Evolutionary conservation across 1,140 invertebrate genomes (phyloP).

Genomic region (Scaptomyza hsui): DNA sequence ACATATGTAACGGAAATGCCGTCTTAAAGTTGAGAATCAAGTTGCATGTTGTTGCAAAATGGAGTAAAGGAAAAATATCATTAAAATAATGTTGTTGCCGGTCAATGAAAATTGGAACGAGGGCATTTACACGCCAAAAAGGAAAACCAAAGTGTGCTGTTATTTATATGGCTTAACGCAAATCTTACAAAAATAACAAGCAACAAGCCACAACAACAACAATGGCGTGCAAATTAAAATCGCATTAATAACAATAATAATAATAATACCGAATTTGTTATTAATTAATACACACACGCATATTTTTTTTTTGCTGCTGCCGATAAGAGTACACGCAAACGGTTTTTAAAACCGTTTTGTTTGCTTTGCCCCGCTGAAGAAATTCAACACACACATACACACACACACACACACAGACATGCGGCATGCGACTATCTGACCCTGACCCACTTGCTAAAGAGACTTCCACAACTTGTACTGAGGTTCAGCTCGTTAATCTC

Average conservation of each 20-base stretch:
- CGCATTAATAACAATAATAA: conserved; percentile 58
- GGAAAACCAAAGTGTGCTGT: background rate
- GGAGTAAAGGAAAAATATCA: conserved; percentile 11
- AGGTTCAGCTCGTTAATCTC: conserved; percentile 73
- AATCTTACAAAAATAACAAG: conserved; percentile 11
- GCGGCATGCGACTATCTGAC: conserved; percentile 64
- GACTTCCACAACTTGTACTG: conserved; percentile 40
- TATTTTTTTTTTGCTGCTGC: conserved; percentile 1
- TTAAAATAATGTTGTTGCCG: background rate
- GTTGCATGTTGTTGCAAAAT: background rate
- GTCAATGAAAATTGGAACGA: background rate
- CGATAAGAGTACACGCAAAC: conserved; percentile 52
- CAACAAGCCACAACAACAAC: conserved; percentile 26
- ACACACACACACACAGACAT: background rate
- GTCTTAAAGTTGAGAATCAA: conserved; percentile 1
- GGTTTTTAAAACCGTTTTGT: conserved; percentile 22
- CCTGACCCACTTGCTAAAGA: conserved; percentile 78
- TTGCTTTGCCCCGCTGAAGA: conserved; percentile 10
- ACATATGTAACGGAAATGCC: conserved; percentile 57
- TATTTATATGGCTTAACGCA: background rate
- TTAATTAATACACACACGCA: conserved; percentile 56
- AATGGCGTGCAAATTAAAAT: conserved; percentile 59
- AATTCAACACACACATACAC: conserved; percentile 22
- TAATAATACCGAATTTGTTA: conserved; percentile 46
- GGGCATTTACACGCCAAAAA: background rate